phyloP scores from a whole-genome alignment of 2,113 vertebrate genomes.

The Genyomyrus donnyi region DNA sequence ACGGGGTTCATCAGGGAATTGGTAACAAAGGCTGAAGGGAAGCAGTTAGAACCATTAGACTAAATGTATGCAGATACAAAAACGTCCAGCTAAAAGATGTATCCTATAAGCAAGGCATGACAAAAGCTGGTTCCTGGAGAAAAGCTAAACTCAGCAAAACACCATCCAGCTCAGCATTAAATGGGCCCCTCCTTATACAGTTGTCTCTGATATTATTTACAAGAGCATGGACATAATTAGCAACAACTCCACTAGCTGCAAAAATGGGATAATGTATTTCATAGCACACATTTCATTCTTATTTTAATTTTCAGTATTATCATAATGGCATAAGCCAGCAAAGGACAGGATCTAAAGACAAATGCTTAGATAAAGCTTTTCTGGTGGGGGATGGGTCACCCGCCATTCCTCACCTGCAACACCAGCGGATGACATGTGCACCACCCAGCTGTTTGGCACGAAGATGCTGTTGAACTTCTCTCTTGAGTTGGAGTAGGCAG shows the following conservation, averaged over 20 bases:
- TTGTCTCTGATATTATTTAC: background rate
- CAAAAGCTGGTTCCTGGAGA: background rate
- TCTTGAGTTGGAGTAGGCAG: constrained; percentile 90
- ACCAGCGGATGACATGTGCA: constrained; percentile 88
- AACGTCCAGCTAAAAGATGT: background rate
- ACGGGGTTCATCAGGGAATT: constrained; percentile 95
- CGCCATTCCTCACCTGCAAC: constrained; percentile 71
- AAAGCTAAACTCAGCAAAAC: background rate
- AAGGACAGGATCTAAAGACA: background rate
- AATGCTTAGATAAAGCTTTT: background rate
- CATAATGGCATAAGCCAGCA: background rate
- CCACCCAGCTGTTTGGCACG: constrained; percentile 81
- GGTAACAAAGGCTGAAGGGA: constrained; percentile 77
- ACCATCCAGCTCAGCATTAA: background rate
- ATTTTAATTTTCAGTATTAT: background rate
- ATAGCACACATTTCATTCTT: background rate
- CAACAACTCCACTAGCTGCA: background rate
- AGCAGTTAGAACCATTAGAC: background rate
- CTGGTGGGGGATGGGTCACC: background rate
- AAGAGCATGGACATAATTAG: background rate
- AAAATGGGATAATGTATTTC: background rate
- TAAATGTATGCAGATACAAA: background rate
- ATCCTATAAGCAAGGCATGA: background rate
- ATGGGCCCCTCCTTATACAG: background rate
- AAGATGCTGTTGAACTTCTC: constrained; percentile 82